Base-by-base conservation (phyloP, 2,888 invertebrate genomes). In the Drosophila tripunctata region DNA sequence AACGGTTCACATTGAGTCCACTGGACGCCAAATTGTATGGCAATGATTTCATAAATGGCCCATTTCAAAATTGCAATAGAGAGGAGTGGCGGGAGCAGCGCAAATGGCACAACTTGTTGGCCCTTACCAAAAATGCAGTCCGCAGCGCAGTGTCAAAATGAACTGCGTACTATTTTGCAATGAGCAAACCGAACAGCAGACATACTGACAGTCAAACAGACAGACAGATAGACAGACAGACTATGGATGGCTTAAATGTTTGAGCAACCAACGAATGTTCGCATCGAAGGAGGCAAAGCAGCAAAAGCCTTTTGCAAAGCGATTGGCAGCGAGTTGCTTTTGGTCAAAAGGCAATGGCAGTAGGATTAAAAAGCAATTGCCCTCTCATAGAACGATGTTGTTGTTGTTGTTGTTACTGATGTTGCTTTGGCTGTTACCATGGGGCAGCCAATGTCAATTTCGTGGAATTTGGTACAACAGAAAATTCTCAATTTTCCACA, bases 31-130 rank as follows among this genome's bases (percentile, higher is more conserved):
- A 78, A 80, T 64, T 78, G 85, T 60, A 71, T 65, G 55, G 50
- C 64, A 66, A 75, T 69, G 77, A 69, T 65, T 79, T 58, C 61
- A 50, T 51, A 81, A 81, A 85, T 81, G 74, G 72, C 44, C 67
- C 33, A 56, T 57, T 52, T 31, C 51, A 36, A 58, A 72, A 80
- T 51, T 58, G 57, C 72, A 57, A 10, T 8, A 27, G 10, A 10
- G 27, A 8, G 27, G 10, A 10, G 2, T 1, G 10, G 33, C 45
- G 19, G n/a, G 27, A 21, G 21, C 47, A 12, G 33, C 38, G 31
- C 14, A 27, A 61, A 30, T 33, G 33, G 30, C 19, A 54, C 80
- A 80, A 81, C 84, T 83, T 84, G 81, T 80, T 80, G 84, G 65
- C 40, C 55, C 44, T 56, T 50, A 54, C 84, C 58, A 44, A 56